These are phyloP conservation scores for Caenorhabditis elegans DNA, from an alignment of 1,140 invertebrate genomes.

Conservation along the genomic window WBcel235 BX284604.4:4354501-4355000, in stretches of 20 bases:
- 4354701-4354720: not conserved
- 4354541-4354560: not conserved
- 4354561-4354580: not conserved
- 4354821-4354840: slow-evolving; percentile 9
- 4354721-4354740: not conserved
- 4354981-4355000: too few relatives aligned
- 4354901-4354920: not conserved
- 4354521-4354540: not conserved
- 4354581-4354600: not conserved
- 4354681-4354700: not conserved
- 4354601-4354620: not conserved
- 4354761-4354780: not conserved
- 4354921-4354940: not conserved
- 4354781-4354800: not conserved
- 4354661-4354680: too few relatives aligned
- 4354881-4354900: not conserved
- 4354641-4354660: not conserved
- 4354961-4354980: too few relatives aligned
- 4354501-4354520: slow-evolving; percentile 8
- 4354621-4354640: slow-evolving; percentile 18
- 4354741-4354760: slow-evolving; percentile 10
- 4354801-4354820: not conserved
- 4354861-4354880: not conserved
- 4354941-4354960: not conserved
- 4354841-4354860: not conserved